Conservation (phyloP, 2,888 invertebrate species). For the Hydriomena furcata region DNA sequence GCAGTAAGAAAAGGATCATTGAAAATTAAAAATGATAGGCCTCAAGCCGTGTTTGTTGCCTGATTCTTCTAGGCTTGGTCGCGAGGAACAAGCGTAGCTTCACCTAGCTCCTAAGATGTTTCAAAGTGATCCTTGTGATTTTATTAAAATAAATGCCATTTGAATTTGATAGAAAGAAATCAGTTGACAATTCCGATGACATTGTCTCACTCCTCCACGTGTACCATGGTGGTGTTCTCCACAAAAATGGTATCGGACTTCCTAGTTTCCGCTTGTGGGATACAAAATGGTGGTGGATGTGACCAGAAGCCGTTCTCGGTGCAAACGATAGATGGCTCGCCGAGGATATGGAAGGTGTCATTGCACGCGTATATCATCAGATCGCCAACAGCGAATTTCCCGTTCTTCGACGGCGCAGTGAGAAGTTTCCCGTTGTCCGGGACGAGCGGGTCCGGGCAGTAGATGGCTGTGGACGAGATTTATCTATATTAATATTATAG, state of each 20-base stretch:
- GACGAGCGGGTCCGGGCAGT: conserved; percentile 89
- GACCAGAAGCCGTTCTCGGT: conserved; percentile 95
- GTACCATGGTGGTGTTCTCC: conserved; percentile 69
- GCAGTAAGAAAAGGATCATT: too few species aligned
- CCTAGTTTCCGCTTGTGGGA: conserved; percentile 59
- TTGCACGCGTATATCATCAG: conserved; percentile 88
- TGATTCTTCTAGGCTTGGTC: too few species aligned
- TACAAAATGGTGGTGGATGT: conserved; percentile 92
- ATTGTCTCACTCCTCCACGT: conserved; percentile 58
- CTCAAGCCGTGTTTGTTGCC: too few species aligned
- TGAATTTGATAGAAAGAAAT: too few species aligned
- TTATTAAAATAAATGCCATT: too few species aligned
- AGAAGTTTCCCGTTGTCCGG: conserved; percentile 87
- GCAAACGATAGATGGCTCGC: conserved; percentile 93
- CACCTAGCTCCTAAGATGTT: too few species aligned
- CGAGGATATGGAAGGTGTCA: conserved; percentile 71
- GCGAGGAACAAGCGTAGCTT: too few species aligned
- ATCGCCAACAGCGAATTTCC: conserved; percentile 90
- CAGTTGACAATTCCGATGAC: too few species aligned
- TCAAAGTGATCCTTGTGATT: too few species aligned
- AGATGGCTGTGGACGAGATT: conserved; percentile 89
- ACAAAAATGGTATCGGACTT: conserved; percentile 68
- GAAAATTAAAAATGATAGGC: too few species aligned
- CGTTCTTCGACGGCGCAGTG: conserved; percentile 65
- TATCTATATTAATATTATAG: too few species aligned